Conservation (phyloP, 2,113 vertebrate species). For the Oreocharis arfaki region DNA sequence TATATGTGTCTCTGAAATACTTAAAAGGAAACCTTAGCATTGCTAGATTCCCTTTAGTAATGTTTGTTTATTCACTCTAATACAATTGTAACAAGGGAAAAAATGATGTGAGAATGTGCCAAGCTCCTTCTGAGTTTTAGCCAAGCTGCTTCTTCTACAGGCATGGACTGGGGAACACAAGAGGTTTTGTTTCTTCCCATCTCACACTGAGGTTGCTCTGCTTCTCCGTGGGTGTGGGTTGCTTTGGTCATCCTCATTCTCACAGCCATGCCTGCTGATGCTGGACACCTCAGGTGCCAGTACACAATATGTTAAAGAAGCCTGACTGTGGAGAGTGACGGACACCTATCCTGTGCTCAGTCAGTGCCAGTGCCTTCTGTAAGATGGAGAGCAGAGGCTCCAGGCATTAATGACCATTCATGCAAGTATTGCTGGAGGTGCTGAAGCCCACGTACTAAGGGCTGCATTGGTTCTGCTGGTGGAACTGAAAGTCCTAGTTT, state of each 20-base stretch:
- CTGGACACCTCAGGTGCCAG: not conserved
- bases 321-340: rapidly evolving
- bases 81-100: not conserved
- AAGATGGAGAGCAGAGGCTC: not conserved
- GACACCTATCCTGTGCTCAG: not conserved
- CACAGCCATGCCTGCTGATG: not conserved
- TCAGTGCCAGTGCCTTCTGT: not conserved
- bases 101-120: not conserved
- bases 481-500: not conserved
- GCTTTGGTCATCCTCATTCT: not conserved
- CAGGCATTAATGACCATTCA: not conserved
- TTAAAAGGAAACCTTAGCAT: not conserved
- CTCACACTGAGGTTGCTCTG: not conserved
- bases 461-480: not conserved
- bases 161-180: not conserved
- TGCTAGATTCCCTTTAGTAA: not conserved
- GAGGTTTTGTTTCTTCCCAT: not conserved
- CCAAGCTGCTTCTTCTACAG: not conserved
- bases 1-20: not conserved
- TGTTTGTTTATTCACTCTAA: not conserved
- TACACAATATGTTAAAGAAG: not conserved
- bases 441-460: not conserved
- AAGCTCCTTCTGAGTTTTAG: not conserved
- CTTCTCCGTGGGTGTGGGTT: not conserved
- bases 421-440: not conserved